Base-by-base conservation (phyloP, 64 coral and sea anemone genomes). In the Porites lutea region DNA sequence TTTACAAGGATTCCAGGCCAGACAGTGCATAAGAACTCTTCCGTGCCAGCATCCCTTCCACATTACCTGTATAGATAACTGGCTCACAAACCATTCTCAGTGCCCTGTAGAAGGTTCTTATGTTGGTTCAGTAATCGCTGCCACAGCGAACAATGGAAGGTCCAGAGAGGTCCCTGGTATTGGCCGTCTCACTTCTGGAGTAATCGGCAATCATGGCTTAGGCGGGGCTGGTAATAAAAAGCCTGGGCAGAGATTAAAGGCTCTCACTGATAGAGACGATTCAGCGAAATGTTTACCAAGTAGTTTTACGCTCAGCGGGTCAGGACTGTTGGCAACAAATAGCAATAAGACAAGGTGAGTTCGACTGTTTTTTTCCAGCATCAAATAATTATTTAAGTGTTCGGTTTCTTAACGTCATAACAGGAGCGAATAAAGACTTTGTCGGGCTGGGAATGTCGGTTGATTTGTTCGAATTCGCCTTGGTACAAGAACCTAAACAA, bases 1-100 rank as follows among this genome's bases (percentile, higher is more conserved):
- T 22, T 67, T 96, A 12, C 88, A 88, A 21, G 78, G 88, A 79
- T 99, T 83, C 59, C 82, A 74, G n/a, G 45, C 84, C n/a, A 88
- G 90, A 8, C 92, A 99, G 63, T 81, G 78, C 54, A 59, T 99
- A 48, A 87, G 94, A 70, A 93, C 79, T 63, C 77, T 99, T 4
- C 91, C 82, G 3, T 99, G 97, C 59, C 88, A 66, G 5, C 97
- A 99, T 63, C 83, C 86, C 45, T 97, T 97, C 69, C 95, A 97
- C 37, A 64, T 92, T 18, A 89, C 73, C 20, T 97, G 95, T 46
- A 94, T 97, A n/a, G 92, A 97, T 78, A 94, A 82, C 74, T 97
- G 95, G 95, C 82, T 97, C 4, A 77, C 75, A 75, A 91, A 21
- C 54, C 95, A 97, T 14, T 86, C 86, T 15, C 87, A 89, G 3